These are phyloP conservation scores for Cerceris ruficornis DNA, from an alignment of 2,888 invertebrate species.

Conservation along the genomic window DNA sequence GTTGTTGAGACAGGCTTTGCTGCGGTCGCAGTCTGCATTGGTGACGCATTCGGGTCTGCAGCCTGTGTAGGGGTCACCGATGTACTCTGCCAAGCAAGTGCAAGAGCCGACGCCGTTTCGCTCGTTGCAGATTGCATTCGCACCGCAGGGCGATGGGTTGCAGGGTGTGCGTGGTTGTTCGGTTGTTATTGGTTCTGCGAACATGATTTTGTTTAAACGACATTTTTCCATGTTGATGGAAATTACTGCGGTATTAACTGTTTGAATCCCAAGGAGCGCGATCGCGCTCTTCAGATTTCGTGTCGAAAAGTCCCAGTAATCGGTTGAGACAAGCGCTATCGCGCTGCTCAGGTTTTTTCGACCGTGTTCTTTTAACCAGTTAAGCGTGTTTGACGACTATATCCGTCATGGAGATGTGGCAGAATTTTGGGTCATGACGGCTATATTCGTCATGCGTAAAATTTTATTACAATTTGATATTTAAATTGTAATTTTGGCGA, in stretches of 20 bases:
- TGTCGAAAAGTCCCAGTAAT: too few species aligned
- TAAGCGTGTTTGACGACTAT: too few species aligned
- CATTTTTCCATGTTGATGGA: not conserved
- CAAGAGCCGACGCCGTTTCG: slow-evolving; percentile 92
- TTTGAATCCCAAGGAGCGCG: not conserved
- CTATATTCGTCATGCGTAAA: too few species aligned
- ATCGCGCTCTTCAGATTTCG: too few species aligned
- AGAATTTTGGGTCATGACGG: too few species aligned
- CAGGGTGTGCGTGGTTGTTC: slow-evolving; percentile 89
- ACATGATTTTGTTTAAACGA: not conserved
- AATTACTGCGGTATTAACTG: not conserved
- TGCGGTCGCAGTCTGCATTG: slow-evolving; percentile 90
- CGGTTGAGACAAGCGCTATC: too few species aligned
- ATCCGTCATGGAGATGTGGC: too few species aligned
- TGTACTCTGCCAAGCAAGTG: slow-evolving; percentile 90
- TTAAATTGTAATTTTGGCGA: too few species aligned
- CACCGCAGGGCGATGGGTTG: slow-evolving; percentile 93
- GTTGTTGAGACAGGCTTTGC: slow-evolving; percentile 91
- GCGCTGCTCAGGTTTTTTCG: too few species aligned
- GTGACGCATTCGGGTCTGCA: slow-evolving; percentile 93
- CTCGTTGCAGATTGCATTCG: slow-evolving; percentile 92
- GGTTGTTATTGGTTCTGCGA: slow-evolving; percentile 83
- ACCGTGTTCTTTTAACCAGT: too few species aligned
- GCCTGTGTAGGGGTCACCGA: slow-evolving; percentile 93
- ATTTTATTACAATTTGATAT: too few species aligned